Evolutionary conservation across 2,113 vertebrate genomes (phyloP), one percentile per base, ranked within the genome.

Genomic region (Bostrychus sinensis): DNA sequence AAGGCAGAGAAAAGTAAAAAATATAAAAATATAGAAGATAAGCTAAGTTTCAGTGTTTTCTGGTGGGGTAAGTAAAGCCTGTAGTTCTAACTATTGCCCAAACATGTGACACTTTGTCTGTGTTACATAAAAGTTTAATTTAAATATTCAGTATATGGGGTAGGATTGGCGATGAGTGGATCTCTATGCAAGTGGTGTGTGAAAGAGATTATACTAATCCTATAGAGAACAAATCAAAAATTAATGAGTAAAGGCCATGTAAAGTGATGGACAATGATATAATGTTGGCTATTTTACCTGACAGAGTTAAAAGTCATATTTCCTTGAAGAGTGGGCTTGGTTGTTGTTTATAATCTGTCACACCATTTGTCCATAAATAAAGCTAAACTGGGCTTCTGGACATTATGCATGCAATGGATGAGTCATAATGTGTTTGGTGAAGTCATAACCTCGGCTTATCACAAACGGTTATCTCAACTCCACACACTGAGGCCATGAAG

Each of bases 181-280:
- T 30, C 22, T 62, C 37, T 23, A 58, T 25, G 26, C 4, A 50
- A 3, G 9, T 50, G 26, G n/a, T 38, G 41, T 58, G 45, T 45
- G 34, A 62, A 46, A 45, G 59, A 62, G 69, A 83, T 79, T 56
- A 66, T 60, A 14, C 16, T 62, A 62, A 79, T 80, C 72, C 69
- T 54, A 37, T 16, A 26, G 5, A 42, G 11, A 46, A 22, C 2
- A 16, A 59, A 70, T 45, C 45, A 30, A 28, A 50, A 28, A n/a
- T n/a, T n/a, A n/a, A 22, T 65, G 17, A 34, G 11, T 34, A 34
- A 34, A 46, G 2, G 11, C 6, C 20, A 46, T 25, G 22, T n/a
- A n/a, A 14, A 13, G 43, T 25, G 43, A 46, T 17, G 16, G 12
- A 22, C 42, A 34, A 34, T 22, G 42, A 3, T 10, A 19, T 34